These are phyloP conservation scores for Ips typographus DNA, from an alignment of 1,140 invertebrate species.

Conservation along the genomic window DNA sequence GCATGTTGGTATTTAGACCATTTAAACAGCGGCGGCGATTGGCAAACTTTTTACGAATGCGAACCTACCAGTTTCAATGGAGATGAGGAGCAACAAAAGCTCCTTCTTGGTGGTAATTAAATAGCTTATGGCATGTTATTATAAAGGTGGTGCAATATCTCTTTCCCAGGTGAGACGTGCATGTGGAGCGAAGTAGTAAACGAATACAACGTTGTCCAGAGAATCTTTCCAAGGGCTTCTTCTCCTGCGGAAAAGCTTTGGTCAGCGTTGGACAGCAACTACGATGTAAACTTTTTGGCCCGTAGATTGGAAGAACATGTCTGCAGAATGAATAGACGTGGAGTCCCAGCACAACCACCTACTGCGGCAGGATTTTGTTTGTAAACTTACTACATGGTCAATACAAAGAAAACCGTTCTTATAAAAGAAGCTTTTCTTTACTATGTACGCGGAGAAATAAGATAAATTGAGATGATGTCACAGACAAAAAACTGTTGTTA, in stretches of 20 bases:
- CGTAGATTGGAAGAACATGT: conserved; percentile 77
- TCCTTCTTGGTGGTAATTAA: conserved; percentile 63
- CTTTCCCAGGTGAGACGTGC: conserved; percentile 73
- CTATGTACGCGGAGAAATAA: no score
- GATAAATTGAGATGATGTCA: no score
- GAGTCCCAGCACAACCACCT: conserved; percentile 70
- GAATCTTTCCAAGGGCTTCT: conserved; percentile 78
- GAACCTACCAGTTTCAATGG: conserved; percentile 68
- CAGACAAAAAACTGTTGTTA: no score
- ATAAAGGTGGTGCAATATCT: neutral
- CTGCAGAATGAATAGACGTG: conserved; percentile 78
- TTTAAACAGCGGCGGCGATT: conserved; percentile 70
- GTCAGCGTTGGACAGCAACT: conserved; percentile 52
- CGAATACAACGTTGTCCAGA: conserved; percentile 57
- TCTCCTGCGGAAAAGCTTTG: conserved; percentile 86
- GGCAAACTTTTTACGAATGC: conserved; percentile 74
- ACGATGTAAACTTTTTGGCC: conserved; percentile 29
- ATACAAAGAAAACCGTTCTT: no score
- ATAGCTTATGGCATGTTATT: no score
- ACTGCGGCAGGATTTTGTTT: conserved; percentile 66
- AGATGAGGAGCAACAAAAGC: conserved; percentile 51
- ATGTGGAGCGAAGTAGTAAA: conserved; percentile 91
- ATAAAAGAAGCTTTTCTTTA: no score
- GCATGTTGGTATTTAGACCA: conserved; percentile 87
- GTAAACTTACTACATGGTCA: neutral